phyloP scores from a whole-genome alignment of 2,888 invertebrate genomes.

The Volucella zonaria region DNA sequence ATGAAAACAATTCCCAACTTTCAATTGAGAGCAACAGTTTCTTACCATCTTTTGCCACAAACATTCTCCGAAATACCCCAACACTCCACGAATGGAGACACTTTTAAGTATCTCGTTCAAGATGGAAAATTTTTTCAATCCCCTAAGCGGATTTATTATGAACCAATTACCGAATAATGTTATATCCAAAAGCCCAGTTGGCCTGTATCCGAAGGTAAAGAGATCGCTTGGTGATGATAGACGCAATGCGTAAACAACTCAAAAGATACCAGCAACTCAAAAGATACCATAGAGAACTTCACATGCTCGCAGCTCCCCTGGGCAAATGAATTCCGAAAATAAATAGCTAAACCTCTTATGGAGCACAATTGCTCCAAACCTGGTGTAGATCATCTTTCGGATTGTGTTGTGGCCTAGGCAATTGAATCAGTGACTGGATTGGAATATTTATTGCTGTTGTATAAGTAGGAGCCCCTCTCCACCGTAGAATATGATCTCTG shows the following conservation, averaged over 20 bases:
- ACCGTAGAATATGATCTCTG: slow-evolving; percentile 32
- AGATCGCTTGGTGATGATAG: slow-evolving; percentile 50
- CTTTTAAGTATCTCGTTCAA: slow-evolving; percentile 12
- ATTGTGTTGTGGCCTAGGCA: slow-evolving; percentile 9
- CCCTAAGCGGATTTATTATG: slow-evolving; percentile 31
- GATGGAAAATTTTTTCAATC: background rate
- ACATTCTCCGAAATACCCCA: background rate
- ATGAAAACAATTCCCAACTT: too few species aligned
- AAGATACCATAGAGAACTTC: background rate
- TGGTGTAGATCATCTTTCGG: slow-evolving; percentile 42
- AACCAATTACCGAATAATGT: slow-evolving; percentile 45
- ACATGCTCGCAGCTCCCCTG: slow-evolving; percentile 2
- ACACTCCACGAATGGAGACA: background rate
- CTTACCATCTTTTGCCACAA: background rate
- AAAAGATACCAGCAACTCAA: background rate
- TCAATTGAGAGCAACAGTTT: background rate
- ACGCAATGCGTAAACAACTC: slow-evolving; percentile 40
- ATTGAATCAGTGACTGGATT: slow-evolving; percentile 37
- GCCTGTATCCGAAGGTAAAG: slow-evolving; percentile 3
- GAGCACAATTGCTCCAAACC: slow-evolving; percentile 4
- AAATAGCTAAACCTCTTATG: slow-evolving; percentile 42
- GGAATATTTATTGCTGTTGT: slow-evolving; percentile 18
- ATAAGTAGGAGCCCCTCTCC: background rate
- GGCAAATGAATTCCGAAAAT: slow-evolving; percentile 36
- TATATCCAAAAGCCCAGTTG: slow-evolving; percentile 6